Base-by-base conservation (phyloP, 2,797 vertebrate genomes). In the Schizopygopsis malacanthus region DNA sequence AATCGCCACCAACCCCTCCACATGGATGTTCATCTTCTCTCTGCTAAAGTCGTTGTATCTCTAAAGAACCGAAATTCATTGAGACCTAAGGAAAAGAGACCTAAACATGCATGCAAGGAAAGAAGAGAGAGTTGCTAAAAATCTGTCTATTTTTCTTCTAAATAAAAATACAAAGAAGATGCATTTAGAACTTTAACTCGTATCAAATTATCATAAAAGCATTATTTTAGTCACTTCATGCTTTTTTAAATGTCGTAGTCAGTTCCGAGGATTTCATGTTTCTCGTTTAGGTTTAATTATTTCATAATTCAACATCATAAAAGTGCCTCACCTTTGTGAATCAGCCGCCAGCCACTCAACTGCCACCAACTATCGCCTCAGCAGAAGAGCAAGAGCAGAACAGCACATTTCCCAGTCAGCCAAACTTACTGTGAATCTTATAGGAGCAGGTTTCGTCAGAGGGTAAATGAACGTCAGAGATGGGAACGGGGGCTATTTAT, bases 1-100 rank as follows among this genome's bases (percentile, higher is more conserved):
- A 91, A 99, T 98, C 67, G 98, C 98, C 91, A 98, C 95, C 86
- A 99, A 94, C 83, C 98, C 98, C 90, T 98, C 98, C 80, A 95
- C 95, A 85, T 99, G 97, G 94, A 99, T 97, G 93, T 96, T 92
- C 98, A 99, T 97, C 83, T 89, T 93, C 90, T 91, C 92, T 86
- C 80, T 69, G 81, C 85, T 86, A 87, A 87, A 90, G 67, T 84
- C 67, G 85, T 88, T 88, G 89, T 87, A 88, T 88, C 87, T 80
- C 90, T 84, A 92, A 93, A 89, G 92, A 93, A 87, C 91, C 65
- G 90, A 90, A 87, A 90, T 90, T 90, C 95, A 95, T 92, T 88
- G 92, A 94, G 91, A 94, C 91, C 93, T 93, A 88, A 43, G 39
- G n/a, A 39, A 86, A 16, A 18, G 4, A 65, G 25, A 85, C 61